phyloP scores from a whole-genome alignment of 2,797 vertebrate genomes.

The Xiphorhynchus erythropygius region DNA sequence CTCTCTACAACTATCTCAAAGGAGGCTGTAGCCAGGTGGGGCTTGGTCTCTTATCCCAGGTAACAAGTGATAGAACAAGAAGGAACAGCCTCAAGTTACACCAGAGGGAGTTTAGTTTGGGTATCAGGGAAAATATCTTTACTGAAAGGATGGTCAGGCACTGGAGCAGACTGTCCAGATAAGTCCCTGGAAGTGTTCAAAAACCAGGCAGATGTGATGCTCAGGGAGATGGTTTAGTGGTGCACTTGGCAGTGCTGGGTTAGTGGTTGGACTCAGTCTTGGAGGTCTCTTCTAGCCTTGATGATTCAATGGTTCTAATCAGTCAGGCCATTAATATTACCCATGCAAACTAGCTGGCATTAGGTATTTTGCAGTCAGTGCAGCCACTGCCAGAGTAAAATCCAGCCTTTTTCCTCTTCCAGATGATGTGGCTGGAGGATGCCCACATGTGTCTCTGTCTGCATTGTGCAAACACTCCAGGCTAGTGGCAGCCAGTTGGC shows the following conservation, averaged over 20 bases:
- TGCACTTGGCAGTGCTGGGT: not conserved
- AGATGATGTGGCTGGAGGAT: not conserved
- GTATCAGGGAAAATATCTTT: not conserved
- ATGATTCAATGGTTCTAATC: not conserved
- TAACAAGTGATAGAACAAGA: not conserved
- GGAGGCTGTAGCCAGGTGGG: not conserved
- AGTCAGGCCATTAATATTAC: not conserved
- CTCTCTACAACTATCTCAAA: not conserved
- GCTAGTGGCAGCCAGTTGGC: not conserved
- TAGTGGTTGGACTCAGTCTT: not conserved
- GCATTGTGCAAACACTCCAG: not conserved
- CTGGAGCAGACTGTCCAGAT: not conserved
- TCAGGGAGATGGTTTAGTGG: not conserved
- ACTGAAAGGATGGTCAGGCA: not conserved
- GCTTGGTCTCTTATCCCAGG: not conserved
- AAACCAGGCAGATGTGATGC: not conserved
- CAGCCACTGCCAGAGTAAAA: not conserved
- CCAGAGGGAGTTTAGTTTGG: not conserved
- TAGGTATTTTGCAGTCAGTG: not conserved
- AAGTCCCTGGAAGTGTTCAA: not conserved
- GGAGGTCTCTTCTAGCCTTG: not conserved
- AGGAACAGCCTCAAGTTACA: rapidly evolving
- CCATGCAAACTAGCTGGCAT: not conserved
- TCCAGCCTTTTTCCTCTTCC: not conserved
- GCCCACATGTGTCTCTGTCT: rapidly evolving